phyloP scores from a whole-genome alignment of 2,888 invertebrate species.

The Apoda limacodes region DNA sequence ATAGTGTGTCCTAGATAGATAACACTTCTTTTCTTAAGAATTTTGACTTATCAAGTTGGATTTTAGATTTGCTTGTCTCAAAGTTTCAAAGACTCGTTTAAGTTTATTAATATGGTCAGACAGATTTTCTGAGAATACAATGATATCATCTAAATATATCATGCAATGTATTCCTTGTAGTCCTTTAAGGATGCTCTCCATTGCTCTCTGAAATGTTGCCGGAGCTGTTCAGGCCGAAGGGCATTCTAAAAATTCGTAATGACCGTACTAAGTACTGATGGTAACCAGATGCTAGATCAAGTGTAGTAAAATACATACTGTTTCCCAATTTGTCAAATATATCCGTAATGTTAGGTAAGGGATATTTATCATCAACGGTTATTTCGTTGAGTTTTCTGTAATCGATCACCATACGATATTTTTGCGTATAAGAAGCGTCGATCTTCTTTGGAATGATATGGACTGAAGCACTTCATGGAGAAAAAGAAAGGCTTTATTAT shows the following conservation, averaged over 20 bases:
- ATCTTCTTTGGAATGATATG: conserved; percentile 32
- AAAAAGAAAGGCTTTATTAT: conserved; percentile 29
- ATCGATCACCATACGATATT: conserved; percentile 29
- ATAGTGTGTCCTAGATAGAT: conserved; percentile 17
- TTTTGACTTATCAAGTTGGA: conserved; percentile 11
- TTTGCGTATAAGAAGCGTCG: no score
- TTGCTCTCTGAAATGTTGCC: conserved; percentile 27
- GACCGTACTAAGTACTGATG: conserved; percentile 30
- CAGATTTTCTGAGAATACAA: conserved; percentile 9
- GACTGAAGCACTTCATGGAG: conserved; percentile 33
- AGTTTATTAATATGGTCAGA: conserved; percentile 12
- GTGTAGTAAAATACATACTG: conserved; percentile 21
- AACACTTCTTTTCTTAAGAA: conserved; percentile 12
- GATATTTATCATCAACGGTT: conserved; percentile 27
- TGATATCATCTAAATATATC: conserved; percentile 12
- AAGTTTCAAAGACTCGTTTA: conserved; percentile 7
- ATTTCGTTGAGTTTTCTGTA: conserved; percentile 24
- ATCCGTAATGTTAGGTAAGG: conserved; percentile 36
- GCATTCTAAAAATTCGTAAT: conserved; percentile 29
- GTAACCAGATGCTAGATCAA: conserved; percentile 25
- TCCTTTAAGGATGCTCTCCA: conserved; percentile 24
- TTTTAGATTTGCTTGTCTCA: conserved; percentile 10
- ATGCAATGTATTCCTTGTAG: conserved; percentile 10
- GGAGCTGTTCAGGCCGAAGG: conserved; percentile 31
- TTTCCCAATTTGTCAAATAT: conserved; percentile 25